Base-by-base conservation (phyloP, 2,113 vertebrate species). In the Carlito syrichta region DNA sequence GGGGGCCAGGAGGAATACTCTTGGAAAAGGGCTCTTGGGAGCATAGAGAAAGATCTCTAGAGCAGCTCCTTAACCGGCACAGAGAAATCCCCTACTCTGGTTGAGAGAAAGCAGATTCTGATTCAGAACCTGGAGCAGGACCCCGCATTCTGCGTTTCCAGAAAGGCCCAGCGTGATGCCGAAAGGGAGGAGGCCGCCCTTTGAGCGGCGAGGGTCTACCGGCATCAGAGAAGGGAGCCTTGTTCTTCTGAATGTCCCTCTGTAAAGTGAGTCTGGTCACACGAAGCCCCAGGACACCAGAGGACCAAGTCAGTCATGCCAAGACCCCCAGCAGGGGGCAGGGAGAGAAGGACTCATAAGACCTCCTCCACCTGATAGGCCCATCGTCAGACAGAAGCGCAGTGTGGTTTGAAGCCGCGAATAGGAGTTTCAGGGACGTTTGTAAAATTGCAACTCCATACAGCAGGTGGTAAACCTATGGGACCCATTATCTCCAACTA, bases 121-220 rank as follows among this genome's bases (percentile, higher is more conserved):
- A 85, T 27, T 85, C 7, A 45, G 48, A 86, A 54, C 11, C 22
- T 60, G 54, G 25, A 0, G 0, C 0, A 27, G n/a, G 45, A 3
- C 10, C 17, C 32, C 4, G 76, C 63, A 30, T 50, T 62, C 35
- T 66, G 38, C 25, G 25, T 71, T 85, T 71, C 52, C 60, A 68
- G 56, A 12, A 73, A n/a, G 10, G 12, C 12, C 25, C 19, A 0
- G 0, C 4, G 19, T 43, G 22, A 9, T 13, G 10, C 14, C 8
- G 1, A 11, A n/a, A n/a, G 6, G 4, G 12, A 9, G 7, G 2
- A 32, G 20, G 16, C 1, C 17, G 9, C 1, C 43, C 52, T 45
- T 16, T 20, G 17, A 38, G 35, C 12, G 76, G 43, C 1, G 2
- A 3, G 3, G 1, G 50, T 38, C 43, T 63, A 50, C 43, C 52